Percentiles rank a stretch among this genome's conserved stretches.
These are phyloP conservation scores for Xiphydria camelus DNA, from an alignment of 2,888 invertebrate species.

Conservation along the genomic window DNA sequence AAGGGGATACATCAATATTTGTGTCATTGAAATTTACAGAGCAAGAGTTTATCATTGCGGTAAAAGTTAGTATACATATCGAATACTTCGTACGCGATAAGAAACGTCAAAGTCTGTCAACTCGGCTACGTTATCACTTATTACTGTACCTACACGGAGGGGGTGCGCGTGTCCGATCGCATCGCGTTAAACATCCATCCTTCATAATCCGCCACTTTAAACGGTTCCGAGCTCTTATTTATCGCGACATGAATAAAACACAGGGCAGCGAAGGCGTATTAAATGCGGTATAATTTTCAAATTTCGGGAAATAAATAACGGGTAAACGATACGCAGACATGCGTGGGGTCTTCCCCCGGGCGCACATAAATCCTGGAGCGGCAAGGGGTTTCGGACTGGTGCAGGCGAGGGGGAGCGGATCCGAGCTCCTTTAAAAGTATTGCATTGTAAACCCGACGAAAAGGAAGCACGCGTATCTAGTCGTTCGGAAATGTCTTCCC, in stretches of 20 bases:
- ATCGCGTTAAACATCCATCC: not conserved
- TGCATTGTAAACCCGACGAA: not conserved
- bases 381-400: constrained; percentile 19
- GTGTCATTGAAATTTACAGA: too few species aligned
- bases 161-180: not conserved
- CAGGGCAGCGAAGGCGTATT: constrained; percentile 43
- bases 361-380: constrained; percentile 42
- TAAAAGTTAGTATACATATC: too few species aligned
- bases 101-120: too few species aligned
- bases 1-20: too few species aligned
- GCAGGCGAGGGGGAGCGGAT: not conserved
- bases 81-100: too few species aligned
- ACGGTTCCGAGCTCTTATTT: constrained; percentile 50
- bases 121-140: too few species aligned
- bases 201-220: constrained; percentile 32
- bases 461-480: too few species aligned
- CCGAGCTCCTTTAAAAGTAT: not conserved
- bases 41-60: too few species aligned
- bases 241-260: constrained; percentile 56
- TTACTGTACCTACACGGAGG: not conserved
- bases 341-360: constrained; percentile 30
- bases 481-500: too few species aligned
- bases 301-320: constrained; percentile 56
- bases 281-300: constrained; percentile 57
- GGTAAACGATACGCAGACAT: constrained; percentile 53